Percentiles rank a stretch among this genome's conserved stretches.
Conservation (phyloP, 2,797 vertebrate genomes). For the Sciurus vulgaris region DNA sequence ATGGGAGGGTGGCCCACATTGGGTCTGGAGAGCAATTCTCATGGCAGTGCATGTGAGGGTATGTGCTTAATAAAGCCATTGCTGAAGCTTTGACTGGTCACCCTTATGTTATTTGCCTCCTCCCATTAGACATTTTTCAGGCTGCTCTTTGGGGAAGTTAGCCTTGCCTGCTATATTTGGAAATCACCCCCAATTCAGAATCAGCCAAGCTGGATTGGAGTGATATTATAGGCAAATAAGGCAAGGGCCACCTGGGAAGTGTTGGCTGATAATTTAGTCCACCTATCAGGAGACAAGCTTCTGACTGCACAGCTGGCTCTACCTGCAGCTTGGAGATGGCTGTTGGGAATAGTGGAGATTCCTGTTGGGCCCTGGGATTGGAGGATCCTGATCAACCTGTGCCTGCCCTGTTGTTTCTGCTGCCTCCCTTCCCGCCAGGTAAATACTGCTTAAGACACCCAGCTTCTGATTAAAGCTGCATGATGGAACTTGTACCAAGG, state of each 20-base stretch:
- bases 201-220: background rate
- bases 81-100: background rate
- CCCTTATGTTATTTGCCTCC: rapidly evolving
- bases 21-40: background rate
- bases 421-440: slow-evolving; percentile 34
- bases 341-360: rapidly evolving
- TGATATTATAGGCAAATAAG: background rate
- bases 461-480: slow-evolving; percentile 22
- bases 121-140: background rate
- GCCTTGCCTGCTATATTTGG: background rate
- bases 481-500: slow-evolving; percentile 50
- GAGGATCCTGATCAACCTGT: background rate
- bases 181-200: background rate
- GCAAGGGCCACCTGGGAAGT: background rate
- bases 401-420: background rate
- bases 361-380: background rate
- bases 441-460: slow-evolving; percentile 3
- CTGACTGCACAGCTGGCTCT: background rate
- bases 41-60: rapidly evolving
- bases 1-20: rapidly evolving
- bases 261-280: background rate
- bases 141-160: background rate
- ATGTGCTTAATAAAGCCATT: background rate
- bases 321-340: background rate
- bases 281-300: background rate